These are phyloP conservation scores for Piaya cayana DNA, from an alignment of 2,113 vertebrate species.

Conservation along the genomic window DNA sequence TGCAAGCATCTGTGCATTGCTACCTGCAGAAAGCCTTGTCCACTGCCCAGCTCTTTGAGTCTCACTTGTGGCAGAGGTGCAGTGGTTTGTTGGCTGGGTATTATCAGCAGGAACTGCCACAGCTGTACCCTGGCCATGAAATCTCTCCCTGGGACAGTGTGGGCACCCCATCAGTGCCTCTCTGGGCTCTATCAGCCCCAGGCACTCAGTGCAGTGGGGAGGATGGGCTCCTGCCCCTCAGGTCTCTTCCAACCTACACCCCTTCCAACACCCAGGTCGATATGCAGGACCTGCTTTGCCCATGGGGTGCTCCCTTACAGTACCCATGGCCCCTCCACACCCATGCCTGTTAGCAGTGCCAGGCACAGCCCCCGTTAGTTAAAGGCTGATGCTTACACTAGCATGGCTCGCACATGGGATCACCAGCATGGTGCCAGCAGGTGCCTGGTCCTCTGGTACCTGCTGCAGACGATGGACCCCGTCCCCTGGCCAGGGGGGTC, in stretches of 20 bases:
- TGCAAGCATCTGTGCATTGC: not conserved
- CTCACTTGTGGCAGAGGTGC: fast-evolving
- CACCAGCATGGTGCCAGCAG: not conserved
- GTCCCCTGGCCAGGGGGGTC: fast-evolving
- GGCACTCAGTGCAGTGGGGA: not conserved
- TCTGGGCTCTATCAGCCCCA: not conserved
- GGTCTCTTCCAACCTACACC: not conserved
- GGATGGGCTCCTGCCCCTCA: not conserved
- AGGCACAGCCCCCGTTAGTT: not conserved
- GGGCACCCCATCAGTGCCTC: not conserved
- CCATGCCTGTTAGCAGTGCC: not conserved
- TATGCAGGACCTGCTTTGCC: not conserved
- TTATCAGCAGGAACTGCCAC: not conserved
- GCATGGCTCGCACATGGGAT: not conserved
- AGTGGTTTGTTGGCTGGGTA: fast-evolving
- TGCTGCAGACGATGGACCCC: fast-evolving
- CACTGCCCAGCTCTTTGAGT: not conserved
- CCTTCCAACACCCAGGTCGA: not conserved
- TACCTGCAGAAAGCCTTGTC: not conserved
- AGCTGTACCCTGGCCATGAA: fast-evolving
- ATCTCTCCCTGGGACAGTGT: not conserved
- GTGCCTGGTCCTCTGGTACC: not conserved
- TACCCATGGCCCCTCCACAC: fast-evolving
- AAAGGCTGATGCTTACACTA: too few relatives aligned
- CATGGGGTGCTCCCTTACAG: fast-evolving